Percentiles rank a stretch among this genome's conserved stretches.
Evolutionary conservation across 1,140 invertebrate species (phyloP).

Genomic region (Camponotus pennsylvanicus): DNA sequence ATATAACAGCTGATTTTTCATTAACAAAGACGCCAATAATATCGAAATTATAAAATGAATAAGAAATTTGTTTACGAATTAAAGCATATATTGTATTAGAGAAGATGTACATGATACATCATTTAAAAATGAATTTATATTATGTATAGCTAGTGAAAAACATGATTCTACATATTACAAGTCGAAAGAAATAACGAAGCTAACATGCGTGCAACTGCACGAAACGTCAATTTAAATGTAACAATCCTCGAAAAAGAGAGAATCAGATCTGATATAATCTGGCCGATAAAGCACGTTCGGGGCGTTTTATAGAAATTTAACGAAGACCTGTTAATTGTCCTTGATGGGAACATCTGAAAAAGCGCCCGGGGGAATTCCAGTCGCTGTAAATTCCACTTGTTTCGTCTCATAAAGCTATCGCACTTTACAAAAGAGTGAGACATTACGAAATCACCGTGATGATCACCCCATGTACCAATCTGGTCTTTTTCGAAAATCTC

Average conservation of each 20-base stretch:
- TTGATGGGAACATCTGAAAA: slow-evolving; percentile 24
- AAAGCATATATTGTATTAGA: neutral
- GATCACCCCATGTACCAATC: neutral
- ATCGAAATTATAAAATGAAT: neutral
- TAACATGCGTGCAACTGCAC: neutral
- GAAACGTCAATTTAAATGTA: neutral
- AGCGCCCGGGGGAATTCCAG: neutral
- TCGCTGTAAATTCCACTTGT: slow-evolving; percentile 1
- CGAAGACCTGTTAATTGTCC: slow-evolving; percentile 17
- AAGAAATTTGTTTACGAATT: neutral
- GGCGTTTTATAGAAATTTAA: neutral
- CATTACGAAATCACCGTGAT: slow-evolving; percentile 35
- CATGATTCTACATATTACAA: neutral
- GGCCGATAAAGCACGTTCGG: neutral
- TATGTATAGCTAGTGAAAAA: neutral
- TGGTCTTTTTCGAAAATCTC: slow-evolving; percentile 42
- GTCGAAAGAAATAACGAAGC: neutral
- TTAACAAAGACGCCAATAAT: neutral
- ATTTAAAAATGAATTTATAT: neutral
- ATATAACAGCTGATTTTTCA: neutral
- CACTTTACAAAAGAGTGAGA: neutral
- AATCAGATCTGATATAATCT: neutral
- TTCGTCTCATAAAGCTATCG: slow-evolving; percentile 39
- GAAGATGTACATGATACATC: neutral
- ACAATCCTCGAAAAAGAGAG: slow-evolving; percentile 19